Conservation (phyloP, 2,797 vertebrate genomes). For the Pangasius djambal region DNA sequence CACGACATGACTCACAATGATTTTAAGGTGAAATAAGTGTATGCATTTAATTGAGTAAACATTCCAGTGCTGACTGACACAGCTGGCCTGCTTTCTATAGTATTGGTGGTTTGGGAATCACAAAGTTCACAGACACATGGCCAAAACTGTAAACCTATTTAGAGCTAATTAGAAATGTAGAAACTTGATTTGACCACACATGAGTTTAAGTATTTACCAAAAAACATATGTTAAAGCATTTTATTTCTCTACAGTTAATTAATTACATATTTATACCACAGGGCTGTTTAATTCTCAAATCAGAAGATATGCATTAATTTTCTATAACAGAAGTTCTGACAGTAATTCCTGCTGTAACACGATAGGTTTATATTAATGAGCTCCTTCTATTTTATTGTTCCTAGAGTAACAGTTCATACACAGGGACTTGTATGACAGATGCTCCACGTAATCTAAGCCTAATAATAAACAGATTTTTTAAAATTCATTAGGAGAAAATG, state of each 20-base stretch:
- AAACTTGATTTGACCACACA: slow-evolving; percentile 13
- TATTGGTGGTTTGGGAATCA: neutral
- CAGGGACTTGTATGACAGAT: neutral
- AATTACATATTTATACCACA: neutral
- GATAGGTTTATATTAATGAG: neutral
- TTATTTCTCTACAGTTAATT: neutral
- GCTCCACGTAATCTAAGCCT: neutral
- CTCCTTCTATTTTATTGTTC: neutral
- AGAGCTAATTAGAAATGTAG: slow-evolving; percentile 25
- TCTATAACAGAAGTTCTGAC: neutral
- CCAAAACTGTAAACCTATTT: slow-evolving; percentile 15
- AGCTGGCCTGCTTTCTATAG: slow-evolving; percentile 31
- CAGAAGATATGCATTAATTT: neutral
- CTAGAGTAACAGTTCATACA: neutral
- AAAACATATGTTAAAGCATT: neutral
- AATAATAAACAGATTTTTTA: neutral
- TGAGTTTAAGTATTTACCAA: neutral
- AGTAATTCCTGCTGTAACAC: neutral
- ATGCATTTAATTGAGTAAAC: slow-evolving; percentile 33
- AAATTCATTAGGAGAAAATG: neutral
- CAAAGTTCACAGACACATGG: slow-evolving; percentile 19
- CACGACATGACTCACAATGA: neutral
- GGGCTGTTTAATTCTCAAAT: neutral
- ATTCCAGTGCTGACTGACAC: slow-evolving; percentile 16
- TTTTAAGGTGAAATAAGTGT: slow-evolving; percentile 17